Base-by-base conservation (phyloP, 2,888 invertebrate genomes). In the Lithophane socia region DNA sequence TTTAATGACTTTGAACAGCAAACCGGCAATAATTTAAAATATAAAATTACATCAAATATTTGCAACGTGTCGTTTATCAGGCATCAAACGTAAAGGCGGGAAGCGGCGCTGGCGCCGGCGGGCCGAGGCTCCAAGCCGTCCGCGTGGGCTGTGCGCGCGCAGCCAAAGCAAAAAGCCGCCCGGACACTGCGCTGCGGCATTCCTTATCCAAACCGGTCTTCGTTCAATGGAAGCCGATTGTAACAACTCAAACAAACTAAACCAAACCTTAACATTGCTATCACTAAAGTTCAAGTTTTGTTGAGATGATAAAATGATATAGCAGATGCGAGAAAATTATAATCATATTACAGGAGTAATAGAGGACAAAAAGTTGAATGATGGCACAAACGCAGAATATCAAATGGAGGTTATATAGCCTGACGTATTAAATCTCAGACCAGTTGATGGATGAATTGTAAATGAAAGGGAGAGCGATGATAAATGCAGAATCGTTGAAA, bases 201-300 rank as follows among this genome's bases (percentile, higher is more conserved):
- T 96, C 96, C 96, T 91, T 90, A 90, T 87, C 91, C 90, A 90
- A 95, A 96, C 96, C 96, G 96, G 96, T 96, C 93, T 89, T 79
- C 79, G 86, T 93, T 96, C 95, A 96, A 96, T 96, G 94, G 93
- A 93, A 91, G 94, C 95, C 96, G 95, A 94, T 90, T 88, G 85
- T 84, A 84, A 82, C 83, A 86, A 84, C 76, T 72, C 77, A 58
- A 49, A 60, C 91, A 87, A 89, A 86, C 90, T 79, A 93, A 91
- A 93, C 73, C 82, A 89, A 88, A 91, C 92, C 90, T 87, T 93
- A 90, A 83, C 72, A 72, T 70, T 44, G 42, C 76, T 71, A 79
- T 64, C 67, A 84, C 86, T 85, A 86, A 85, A 89, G 90, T 78
- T 87, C 79, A 89, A 87, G 84, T 85, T 89, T 75, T 80, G 79